Conservation (phyloP, 1,140 invertebrate genomes). For the Oppia nitens region DNA sequence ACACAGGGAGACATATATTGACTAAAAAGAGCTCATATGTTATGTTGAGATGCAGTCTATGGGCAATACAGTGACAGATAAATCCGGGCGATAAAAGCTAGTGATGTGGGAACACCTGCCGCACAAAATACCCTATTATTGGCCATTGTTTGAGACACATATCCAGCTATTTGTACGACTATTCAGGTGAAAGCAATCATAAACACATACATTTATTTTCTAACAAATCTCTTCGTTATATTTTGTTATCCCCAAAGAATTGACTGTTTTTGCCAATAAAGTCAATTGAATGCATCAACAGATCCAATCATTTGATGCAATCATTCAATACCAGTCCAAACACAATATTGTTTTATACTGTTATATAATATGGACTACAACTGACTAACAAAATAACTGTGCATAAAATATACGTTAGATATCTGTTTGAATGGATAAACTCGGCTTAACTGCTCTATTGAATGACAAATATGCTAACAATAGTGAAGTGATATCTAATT, state of each 20-base stretch:
- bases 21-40: neutral
- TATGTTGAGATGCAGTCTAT: neutral
- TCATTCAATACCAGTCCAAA: too few species aligned
- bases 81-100: neutral
- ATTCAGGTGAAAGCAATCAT: neutral
- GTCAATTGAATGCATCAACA: neutral
- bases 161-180: too few species aligned
- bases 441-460: neutral
- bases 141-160: neutral
- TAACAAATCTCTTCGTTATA: neutral
- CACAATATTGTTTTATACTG: too few species aligned
- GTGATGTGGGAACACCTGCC: neutral
- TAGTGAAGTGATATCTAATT: neutral
- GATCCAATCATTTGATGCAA: too few species aligned
- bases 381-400: neutral
- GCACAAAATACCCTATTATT: neutral
- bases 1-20: neutral
- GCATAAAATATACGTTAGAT: neutral
- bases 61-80: neutral
- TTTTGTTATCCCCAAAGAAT: neutral
- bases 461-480: neutral
- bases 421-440: neutral
- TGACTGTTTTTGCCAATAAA: neutral
- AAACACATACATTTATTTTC: neutral
- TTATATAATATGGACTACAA: too few species aligned